Evolutionary conservation across 1,140 invertebrate genomes (phyloP).

Genomic region (Drosophila kikkawai): DNA sequence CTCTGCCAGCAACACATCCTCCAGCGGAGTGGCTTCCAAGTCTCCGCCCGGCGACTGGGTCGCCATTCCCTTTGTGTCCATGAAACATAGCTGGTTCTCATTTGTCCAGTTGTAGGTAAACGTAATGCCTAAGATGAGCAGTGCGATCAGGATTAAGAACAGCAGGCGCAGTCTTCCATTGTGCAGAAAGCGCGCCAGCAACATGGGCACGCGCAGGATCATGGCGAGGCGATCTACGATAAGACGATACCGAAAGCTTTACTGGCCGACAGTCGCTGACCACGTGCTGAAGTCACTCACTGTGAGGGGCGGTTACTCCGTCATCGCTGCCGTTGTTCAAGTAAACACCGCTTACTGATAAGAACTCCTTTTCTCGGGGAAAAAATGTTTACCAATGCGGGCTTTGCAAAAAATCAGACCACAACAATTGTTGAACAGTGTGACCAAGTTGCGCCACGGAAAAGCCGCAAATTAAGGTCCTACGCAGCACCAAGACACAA

Average conservation of each 20-base stretch:
- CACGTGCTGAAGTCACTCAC: background rate
- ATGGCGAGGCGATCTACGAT: conserved; percentile 25
- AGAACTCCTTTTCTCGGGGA: background rate
- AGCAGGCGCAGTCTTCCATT: conserved; percentile 64
- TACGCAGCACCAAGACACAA: background rate
- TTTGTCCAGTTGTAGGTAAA: conserved; percentile 31
- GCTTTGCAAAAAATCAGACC: background rate
- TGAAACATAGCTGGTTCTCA: conserved; percentile 38
- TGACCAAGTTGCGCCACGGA: background rate
- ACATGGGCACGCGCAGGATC: conserved; percentile 68
- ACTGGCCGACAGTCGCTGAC: no score
- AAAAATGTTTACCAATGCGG: background rate
- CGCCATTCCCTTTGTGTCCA: conserved; percentile 15
- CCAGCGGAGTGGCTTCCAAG: conserved; percentile 21
- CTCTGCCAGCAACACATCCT: conserved; percentile 61
- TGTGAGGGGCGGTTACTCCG: background rate
- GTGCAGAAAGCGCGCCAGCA: conserved; percentile 55
- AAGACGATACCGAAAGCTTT: background rate
- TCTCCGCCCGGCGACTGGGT: background rate
- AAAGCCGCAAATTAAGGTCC: background rate
- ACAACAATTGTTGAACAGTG: conserved; percentile 2
- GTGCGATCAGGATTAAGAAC: conserved; percentile 48
- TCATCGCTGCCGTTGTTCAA: background rate
- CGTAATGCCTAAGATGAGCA: conserved; percentile 27
- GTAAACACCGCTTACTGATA: background rate